Evolutionary conservation across 2,797 vertebrate genomes (phyloP).

Genomic region (Aphelocoma californica): DNA sequence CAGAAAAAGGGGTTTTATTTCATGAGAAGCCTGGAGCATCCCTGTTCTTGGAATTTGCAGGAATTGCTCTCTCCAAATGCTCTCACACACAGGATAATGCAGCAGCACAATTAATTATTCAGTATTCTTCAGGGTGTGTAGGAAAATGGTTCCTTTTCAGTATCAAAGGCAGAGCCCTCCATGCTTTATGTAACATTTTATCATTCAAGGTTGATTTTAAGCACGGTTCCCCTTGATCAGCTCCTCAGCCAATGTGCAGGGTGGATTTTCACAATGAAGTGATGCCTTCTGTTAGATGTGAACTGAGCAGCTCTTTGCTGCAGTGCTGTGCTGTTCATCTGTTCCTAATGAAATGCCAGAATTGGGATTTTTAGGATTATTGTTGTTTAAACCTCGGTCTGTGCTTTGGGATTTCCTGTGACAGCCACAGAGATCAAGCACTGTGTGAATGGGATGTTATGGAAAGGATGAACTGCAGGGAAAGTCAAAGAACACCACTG

Average conservation of each 20-base stretch:
- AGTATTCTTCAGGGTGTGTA: not conserved
- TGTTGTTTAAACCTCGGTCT: not conserved
- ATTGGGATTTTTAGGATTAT: not conserved
- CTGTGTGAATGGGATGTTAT: fast-evolving
- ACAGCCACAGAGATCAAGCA: not conserved
- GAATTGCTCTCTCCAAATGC: not conserved
- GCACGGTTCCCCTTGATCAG: not conserved
- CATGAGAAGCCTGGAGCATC: not conserved
- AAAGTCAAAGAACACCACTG: not conserved
- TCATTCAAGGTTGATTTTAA: not conserved
- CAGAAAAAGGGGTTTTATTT: not conserved
- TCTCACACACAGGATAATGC: not conserved
- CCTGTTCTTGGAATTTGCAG: not conserved
- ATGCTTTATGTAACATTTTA: not conserved
- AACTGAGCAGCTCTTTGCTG: not conserved
- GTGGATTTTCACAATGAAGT: not conserved
- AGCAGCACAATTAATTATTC: not conserved
- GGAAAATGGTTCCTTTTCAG: not conserved
- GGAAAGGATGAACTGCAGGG: not conserved
- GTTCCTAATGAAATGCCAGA: not conserved
- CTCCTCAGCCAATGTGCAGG: not conserved
- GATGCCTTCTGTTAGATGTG: too few species aligned
- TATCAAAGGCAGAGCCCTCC: not conserved
- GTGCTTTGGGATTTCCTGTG: not conserved
- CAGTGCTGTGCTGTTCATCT: not conserved